Evolutionary conservation across 1,140 invertebrate species (phyloP).

Genomic region (Zelostemma sp.): DNA sequence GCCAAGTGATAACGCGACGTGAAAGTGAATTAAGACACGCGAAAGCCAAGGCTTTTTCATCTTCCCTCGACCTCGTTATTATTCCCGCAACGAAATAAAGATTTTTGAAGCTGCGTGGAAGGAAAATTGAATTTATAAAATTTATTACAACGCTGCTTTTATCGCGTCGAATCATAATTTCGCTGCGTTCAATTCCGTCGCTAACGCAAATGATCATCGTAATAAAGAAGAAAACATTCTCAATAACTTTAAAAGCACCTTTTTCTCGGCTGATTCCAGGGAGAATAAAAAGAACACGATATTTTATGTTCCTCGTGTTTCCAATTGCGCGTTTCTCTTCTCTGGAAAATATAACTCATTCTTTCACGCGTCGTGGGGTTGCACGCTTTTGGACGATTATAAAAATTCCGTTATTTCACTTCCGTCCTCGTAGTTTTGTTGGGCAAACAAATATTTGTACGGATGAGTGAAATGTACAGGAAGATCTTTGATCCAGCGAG

Average conservation of each 20-base stretch:
- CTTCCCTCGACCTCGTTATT: not conserved
- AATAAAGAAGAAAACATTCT: slow-evolving; percentile 24
- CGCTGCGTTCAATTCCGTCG: slow-evolving; percentile 20
- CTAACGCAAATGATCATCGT: not conserved
- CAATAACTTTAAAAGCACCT: slow-evolving; percentile 20
- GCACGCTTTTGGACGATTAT: too few species aligned
- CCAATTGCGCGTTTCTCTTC: slow-evolving; percentile 16
- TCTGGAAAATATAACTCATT: slow-evolving; percentile 11
- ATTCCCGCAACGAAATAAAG: not conserved
- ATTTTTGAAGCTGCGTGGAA: not conserved
- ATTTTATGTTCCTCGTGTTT: slow-evolving; percentile 28
- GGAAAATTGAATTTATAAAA: not conserved
- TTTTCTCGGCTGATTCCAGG: slow-evolving; percentile 20
- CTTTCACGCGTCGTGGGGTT: too few species aligned
- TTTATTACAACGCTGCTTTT: not conserved
- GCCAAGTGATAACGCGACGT: slow-evolving; percentile 16
- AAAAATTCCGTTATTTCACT: too few species aligned
- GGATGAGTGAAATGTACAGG: too few species aligned
- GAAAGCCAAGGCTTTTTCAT: not conserved
- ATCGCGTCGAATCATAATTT: not conserved
- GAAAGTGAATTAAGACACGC: slow-evolving; percentile 15
- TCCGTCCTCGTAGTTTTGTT: too few species aligned
- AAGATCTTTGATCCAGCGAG: too few species aligned
- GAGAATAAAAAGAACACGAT: slow-evolving; percentile 13
- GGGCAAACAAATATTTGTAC: too few species aligned